Evolutionary conservation across 2,797 vertebrate species (phyloP).

Genomic region (Sylvilagus floridanus): DNA sequence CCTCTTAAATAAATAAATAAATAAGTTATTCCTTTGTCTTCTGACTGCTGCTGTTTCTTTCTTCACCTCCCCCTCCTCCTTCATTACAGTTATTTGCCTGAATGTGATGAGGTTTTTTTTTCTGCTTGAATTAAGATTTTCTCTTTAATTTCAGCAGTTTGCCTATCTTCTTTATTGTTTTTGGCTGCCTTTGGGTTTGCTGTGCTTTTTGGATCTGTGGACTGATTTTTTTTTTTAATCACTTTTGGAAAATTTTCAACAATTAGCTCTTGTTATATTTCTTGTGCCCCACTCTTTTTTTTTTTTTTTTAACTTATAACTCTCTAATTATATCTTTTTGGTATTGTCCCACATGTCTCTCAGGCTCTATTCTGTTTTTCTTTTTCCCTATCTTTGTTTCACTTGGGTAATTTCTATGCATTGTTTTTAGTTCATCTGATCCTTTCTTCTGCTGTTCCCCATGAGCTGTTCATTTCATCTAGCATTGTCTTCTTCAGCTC

Average conservation of each 20-base stretch:
- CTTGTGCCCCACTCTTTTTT: not conserved
- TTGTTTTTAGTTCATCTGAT: not conserved
- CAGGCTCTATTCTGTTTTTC: not conserved
- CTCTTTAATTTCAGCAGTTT: not conserved
- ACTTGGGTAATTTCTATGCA: not conserved
- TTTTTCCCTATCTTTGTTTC: not conserved
- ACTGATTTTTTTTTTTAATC: not conserved
- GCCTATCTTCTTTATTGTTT: not conserved
- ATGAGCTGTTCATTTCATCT: not conserved
- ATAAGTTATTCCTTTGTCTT: not conserved
- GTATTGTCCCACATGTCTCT: not conserved
- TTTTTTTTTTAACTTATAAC: not conserved
- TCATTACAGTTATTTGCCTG: not conserved
- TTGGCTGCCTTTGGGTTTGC: not conserved
- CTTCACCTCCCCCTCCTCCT: not conserved
- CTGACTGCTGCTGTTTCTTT: not conserved
- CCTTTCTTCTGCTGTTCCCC: not conserved
- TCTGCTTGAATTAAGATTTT: not conserved
- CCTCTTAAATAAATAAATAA: no score
- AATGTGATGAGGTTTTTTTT: not conserved
- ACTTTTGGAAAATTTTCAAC: not conserved
- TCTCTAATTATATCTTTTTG: not conserved
- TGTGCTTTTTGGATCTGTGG: not conserved
- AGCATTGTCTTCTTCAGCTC: not conserved
- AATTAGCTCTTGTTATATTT: not conserved